These are phyloP conservation scores for Trichonephila inaurata DNA, from an alignment of 1,140 invertebrate species.

Conservation along the genomic window DNA sequence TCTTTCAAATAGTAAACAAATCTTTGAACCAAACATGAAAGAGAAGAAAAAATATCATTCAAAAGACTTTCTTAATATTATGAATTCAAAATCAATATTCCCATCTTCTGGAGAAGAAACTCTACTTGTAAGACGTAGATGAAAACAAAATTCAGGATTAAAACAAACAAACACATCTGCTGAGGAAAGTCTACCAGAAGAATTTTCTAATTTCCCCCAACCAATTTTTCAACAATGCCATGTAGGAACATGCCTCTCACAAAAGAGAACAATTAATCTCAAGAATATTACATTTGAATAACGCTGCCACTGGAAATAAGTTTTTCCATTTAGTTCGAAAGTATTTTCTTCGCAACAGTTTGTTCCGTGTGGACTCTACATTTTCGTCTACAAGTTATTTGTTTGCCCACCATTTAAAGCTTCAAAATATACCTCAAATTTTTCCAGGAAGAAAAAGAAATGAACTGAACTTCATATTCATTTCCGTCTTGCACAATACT, in stretches of 20 bases:
- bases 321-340: conserved; percentile 35
- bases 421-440: not conserved
- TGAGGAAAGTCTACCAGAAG: not conserved
- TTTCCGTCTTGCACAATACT: conserved; percentile 16
- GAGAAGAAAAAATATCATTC: not conserved
- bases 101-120: not conserved
- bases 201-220: conserved; percentile 12
- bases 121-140: not conserved
- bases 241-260: not conserved
- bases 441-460: not conserved
- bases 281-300: conserved; percentile 39
- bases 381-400: conserved; percentile 39
- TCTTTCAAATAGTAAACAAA: too few relatives aligned
- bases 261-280: conserved; percentile 43
- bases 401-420: conserved; percentile 33
- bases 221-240: conserved; percentile 25
- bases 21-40: too few relatives aligned
- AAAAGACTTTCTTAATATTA: not conserved
- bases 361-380: not conserved
- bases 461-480: conserved; percentile 34
- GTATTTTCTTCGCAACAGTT: conserved; percentile 14
- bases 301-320: not conserved
- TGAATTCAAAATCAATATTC: not conserved
- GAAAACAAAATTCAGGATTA: not conserved
- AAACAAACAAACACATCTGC: conserved; percentile 1